These are phyloP conservation scores for Acromyrmex heyeri DNA, from an alignment of 1,140 invertebrate genomes.

Conservation along the genomic window DNA sequence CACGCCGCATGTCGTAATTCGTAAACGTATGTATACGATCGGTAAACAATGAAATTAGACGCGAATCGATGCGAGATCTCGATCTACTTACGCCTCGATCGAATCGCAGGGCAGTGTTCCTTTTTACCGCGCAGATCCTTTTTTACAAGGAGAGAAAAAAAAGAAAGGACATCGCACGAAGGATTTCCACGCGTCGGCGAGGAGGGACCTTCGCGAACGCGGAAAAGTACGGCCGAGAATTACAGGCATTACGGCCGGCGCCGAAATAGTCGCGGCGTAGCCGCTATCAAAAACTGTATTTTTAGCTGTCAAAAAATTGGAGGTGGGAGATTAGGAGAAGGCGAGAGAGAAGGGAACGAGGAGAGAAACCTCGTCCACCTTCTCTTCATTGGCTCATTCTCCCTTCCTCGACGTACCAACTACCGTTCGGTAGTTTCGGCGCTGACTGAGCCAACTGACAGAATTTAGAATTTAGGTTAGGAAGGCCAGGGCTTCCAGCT, in stretches of 20 bases:
- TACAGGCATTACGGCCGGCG: not conserved
- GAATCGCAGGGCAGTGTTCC: not conserved
- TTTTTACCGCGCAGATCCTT: not conserved
- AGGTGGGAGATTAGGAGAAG: not conserved
- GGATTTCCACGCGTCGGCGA: not conserved
- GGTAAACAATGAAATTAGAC: conserved; percentile 22
- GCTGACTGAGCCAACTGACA: conserved; percentile 45
- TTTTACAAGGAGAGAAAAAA: not conserved
- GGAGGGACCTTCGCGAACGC: conserved; percentile 9
- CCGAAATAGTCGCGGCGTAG: conserved; percentile 65
- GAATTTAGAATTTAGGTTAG: conserved; percentile 74
- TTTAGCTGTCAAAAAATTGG: conserved; percentile 77
- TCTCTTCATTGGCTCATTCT: not conserved
- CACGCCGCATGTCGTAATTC: too few relatives aligned
- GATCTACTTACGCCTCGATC: not conserved
- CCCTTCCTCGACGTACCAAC: conserved; percentile 6
- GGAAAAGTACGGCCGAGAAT: not conserved
- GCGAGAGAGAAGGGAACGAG: too few relatives aligned
- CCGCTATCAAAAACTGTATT: conserved; percentile 74
- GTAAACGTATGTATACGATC: not conserved
- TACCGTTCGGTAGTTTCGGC: not conserved
- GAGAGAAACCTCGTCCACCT: not conserved
- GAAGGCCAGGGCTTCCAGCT: conserved; percentile 36
- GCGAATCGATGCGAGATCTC: not conserved
- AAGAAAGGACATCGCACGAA: not conserved